These are phyloP conservation scores for Phanerotoma sp. DNA, from an alignment of 2,888 invertebrate genomes.

Conservation along the genomic window DNA sequence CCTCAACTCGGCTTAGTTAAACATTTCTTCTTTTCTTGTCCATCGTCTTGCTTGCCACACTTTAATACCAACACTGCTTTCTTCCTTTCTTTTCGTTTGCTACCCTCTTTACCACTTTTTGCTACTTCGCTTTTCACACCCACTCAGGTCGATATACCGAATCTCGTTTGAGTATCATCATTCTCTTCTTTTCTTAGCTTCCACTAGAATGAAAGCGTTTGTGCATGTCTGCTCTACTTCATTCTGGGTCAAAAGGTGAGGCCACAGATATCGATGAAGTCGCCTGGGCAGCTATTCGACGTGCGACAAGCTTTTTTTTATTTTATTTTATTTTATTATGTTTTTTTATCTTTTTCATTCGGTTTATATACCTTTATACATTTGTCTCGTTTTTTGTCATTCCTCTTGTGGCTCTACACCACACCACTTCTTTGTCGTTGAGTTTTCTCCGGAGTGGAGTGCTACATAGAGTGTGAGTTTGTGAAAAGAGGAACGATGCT, in stretches of 20 bases:
- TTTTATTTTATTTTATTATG: constrained; percentile 1
- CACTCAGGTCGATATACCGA: not conserved
- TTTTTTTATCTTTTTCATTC: not conserved
- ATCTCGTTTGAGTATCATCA: not conserved
- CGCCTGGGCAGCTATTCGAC: not conserved
- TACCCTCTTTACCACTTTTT: not conserved
- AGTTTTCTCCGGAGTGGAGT: too few relatives aligned
- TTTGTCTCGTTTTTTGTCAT: not conserved
- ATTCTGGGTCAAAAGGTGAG: constrained; percentile 36
- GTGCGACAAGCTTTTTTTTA: not conserved
- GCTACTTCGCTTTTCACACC: not conserved
- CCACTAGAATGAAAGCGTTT: not conserved
- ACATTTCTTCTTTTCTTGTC: not conserved
- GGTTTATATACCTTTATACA: not conserved
- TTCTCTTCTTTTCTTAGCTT: not conserved
- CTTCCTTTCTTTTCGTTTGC: not conserved
- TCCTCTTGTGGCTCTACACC: too few relatives aligned
- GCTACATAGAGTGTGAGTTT: too few relatives aligned
- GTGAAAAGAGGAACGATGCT: too few relatives aligned
- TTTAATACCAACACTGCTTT: too few relatives aligned
- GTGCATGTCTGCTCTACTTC: constrained; percentile 19
- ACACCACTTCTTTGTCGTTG: too few relatives aligned
- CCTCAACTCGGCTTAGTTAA: not conserved
- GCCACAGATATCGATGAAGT: constrained; percentile 9
- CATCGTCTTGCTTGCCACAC: too few relatives aligned